A percentile compares a stretch with the other conserved stretches of the same genome.
phyloP scores from a whole-genome alignment of 2,113 vertebrate genomes.

The Thinocorus orbignyianus region DNA sequence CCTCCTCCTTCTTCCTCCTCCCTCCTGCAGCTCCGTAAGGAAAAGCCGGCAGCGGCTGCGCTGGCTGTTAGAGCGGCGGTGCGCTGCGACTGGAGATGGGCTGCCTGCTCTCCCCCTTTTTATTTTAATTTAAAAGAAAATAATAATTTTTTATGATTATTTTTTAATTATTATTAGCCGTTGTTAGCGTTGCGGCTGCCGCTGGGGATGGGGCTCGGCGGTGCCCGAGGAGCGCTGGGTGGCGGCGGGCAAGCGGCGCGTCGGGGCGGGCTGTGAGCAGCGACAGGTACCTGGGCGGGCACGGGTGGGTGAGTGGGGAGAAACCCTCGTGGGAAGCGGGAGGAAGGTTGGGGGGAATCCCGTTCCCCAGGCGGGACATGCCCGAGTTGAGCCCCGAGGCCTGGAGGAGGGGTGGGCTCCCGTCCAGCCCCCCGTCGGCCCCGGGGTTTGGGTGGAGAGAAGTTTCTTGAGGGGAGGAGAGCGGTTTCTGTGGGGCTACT shows the following conservation, averaged over 20 bases:
- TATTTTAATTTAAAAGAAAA: background rate
- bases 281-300: conserved; percentile 15
- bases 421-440: background rate
- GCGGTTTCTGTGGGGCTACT: background rate
- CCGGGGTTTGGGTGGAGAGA: too few species aligned
- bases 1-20: background rate
- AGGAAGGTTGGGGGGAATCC: background rate
- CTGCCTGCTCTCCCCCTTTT: background rate
- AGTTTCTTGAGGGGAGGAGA: background rate
- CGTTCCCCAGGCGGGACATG: background rate
- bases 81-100: background rate
- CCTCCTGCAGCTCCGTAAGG: background rate
- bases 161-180: background rate
- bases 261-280: conserved; percentile 33
- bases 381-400: background rate
- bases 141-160: too few species aligned
- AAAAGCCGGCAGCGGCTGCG: conserved; percentile 15
- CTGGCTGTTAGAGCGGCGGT: background rate
- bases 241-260: background rate
- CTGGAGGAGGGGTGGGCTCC: background rate
- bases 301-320: background rate
- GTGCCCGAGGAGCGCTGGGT: background rate
- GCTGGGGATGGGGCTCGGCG: background rate
- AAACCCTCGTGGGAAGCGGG: background rate
- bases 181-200: background rate